Evolutionary conservation across 2,888 invertebrate genomes (phyloP).

Genomic region (Acleris sparsana): DNA sequence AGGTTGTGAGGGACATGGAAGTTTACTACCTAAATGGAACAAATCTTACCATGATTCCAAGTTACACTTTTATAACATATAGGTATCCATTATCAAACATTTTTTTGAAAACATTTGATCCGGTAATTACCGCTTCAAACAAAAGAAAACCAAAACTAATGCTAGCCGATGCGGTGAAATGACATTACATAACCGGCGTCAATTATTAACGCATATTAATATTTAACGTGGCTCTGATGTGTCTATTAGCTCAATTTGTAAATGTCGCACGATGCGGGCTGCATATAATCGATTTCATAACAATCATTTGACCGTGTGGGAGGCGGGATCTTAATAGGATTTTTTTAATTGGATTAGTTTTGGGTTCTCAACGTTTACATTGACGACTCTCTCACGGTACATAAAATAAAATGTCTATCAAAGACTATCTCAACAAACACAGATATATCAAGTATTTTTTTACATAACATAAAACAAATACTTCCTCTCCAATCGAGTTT

Average conservation of each 20-base stretch:
- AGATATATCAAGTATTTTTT: too few relatives aligned
- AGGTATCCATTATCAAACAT: too few relatives aligned
- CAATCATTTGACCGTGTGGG: constrained; percentile 28
- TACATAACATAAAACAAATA: too few relatives aligned
- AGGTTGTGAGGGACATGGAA: too few relatives aligned
- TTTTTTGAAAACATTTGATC: not conserved
- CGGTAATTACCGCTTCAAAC: not conserved
- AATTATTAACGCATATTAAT: constrained; percentile 33
- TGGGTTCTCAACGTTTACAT: too few relatives aligned
- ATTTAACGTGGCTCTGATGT: constrained; percentile 39
- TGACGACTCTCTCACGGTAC: too few relatives aligned
- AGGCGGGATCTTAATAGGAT: constrained; percentile 3
- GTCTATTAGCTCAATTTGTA: constrained; percentile 46
- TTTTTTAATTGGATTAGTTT: not conserved
- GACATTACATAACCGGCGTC: constrained; percentile 27
- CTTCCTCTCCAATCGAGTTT: too few relatives aligned
- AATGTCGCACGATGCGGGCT: constrained; percentile 42
- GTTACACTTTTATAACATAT: too few relatives aligned
- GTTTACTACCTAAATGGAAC: too few relatives aligned
- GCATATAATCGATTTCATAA: constrained; percentile 43
- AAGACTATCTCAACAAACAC: too few relatives aligned
- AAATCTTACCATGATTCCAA: too few relatives aligned
- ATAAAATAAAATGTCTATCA: too few relatives aligned
- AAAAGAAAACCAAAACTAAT: constrained; percentile 28
- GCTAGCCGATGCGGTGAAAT: constrained; percentile 16